Conservation (phyloP, 37 sponge, comb jelly and placozoan genomes). For the Ephydatia muelleri region DNA sequence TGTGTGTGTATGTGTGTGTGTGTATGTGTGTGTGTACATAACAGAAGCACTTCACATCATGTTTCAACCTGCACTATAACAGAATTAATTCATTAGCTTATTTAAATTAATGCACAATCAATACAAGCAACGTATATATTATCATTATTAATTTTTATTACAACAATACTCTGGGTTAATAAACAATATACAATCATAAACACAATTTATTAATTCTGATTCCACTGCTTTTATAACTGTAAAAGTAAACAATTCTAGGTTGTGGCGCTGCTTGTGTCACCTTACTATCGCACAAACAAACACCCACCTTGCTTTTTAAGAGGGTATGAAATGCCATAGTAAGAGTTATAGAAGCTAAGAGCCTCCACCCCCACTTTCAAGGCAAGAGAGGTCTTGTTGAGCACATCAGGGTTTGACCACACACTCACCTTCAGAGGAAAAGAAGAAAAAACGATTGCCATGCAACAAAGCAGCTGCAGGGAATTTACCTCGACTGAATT, state of each 20-base stretch:
- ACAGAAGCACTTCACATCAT: not conserved
- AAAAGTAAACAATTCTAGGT: no score
- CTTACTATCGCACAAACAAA: no score
- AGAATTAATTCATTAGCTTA: not conserved
- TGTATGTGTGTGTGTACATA: not conserved
- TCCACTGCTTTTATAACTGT: no score
- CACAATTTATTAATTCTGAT: no score
- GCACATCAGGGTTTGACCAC: conserved; percentile 75
- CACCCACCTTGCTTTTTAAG: conserved; percentile 87
- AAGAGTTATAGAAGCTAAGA: conserved; percentile 75
- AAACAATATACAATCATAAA: no score
- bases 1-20: not conserved
- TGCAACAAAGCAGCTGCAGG: no score
- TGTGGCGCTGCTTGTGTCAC: no score
- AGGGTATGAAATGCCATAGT: conserved; percentile 83
- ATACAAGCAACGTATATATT: no score
- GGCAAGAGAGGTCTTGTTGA: conserved; percentile 73
- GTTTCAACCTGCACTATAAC: not conserved
- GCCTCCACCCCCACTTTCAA: conserved; percentile 56
- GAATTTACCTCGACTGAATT: conserved; percentile 2
- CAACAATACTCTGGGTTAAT: no score
- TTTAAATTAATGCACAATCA: no score
- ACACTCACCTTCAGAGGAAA: conserved; percentile 70
- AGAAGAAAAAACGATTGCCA: not conserved
- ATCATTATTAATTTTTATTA: no score